A percentile compares a stretch with the other conserved stretches of the same genome.
phyloP scores from a whole-genome alignment of 2,113 vertebrate species.

The Phainopepla nitens region DNA sequence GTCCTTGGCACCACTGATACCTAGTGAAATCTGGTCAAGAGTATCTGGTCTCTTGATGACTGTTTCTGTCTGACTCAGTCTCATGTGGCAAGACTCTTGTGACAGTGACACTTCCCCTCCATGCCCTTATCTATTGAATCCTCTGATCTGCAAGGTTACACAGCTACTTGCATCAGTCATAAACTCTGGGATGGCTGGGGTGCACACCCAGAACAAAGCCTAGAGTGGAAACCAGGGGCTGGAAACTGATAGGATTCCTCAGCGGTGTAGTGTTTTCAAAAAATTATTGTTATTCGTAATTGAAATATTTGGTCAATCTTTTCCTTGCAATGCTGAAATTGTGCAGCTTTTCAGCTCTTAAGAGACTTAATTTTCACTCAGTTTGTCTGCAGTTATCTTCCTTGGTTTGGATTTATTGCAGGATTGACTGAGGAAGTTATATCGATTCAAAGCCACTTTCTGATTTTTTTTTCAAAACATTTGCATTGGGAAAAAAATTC shows the following conservation, averaged over 20 bases:
- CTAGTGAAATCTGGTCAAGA: neutral
- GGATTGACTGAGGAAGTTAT: neutral
- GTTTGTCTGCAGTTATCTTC: neutral
- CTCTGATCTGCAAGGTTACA: neutral
- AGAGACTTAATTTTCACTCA: neutral
- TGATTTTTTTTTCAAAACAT: neutral
- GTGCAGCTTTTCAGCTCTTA: neutral
- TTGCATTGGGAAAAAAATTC: neutral
- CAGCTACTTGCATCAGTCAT: neutral
- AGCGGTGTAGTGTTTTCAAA: neutral
- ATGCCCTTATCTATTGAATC: neutral
- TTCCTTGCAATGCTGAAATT: neutral
- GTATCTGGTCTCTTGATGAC: neutral
- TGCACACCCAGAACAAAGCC: neutral
- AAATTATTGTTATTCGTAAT: neutral
- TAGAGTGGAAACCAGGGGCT: neutral
- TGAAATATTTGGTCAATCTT: neutral
- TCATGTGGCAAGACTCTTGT: accelerated
- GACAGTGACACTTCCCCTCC: neutral
- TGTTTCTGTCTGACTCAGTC: neutral
- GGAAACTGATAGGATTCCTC: neutral
- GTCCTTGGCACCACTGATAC: accelerated
- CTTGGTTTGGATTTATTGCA: neutral
- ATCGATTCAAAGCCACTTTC: neutral
- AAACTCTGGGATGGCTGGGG: neutral